A percentile compares a stretch with the other conserved stretches of the same genome.
These are phyloP conservation scores for Maylandia zebra DNA, from an alignment of 2,113 vertebrate genomes.

Conservation along the genomic window DNA sequence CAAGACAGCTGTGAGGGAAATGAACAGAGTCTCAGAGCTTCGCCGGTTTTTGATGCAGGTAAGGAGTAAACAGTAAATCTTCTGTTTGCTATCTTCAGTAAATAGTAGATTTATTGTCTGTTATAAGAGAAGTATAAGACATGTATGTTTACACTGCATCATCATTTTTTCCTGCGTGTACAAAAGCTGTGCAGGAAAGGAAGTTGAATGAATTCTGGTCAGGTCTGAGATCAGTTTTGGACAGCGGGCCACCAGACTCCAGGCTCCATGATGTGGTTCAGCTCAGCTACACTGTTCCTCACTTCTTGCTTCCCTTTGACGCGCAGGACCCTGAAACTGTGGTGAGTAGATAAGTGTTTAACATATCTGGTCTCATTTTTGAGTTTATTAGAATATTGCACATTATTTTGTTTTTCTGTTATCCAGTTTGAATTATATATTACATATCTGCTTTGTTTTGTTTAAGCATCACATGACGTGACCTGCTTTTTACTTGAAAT, in stretches of 20 bases:
- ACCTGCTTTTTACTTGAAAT: background rate
- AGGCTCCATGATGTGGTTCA: constrained; percentile 75
- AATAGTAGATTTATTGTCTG: background rate
- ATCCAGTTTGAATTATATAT: background rate
- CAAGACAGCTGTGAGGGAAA: background rate
- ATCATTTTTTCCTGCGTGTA: background rate
- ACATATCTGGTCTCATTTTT: background rate
- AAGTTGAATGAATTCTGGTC: constrained; percentile 81
- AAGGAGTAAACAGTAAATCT: background rate
- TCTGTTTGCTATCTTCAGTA: background rate
- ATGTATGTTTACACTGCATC: background rate
- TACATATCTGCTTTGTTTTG: background rate
- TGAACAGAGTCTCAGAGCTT: background rate
- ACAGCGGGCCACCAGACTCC: constrained; percentile 69
- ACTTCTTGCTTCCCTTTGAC: constrained; percentile 43
- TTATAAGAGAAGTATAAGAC: background rate
- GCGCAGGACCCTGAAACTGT: constrained; percentile 54
- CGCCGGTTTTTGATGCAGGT: background rate
- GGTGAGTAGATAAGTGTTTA: constrained; percentile 64
- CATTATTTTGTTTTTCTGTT: background rate
- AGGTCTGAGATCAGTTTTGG: constrained; percentile 77
- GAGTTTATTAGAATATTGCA: background rate
- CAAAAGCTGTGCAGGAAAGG: background rate
- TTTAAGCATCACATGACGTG: background rate
- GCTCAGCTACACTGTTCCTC: constrained; percentile 69